phyloP scores from a whole-genome alignment of 2,888 invertebrate genomes.

The Dascillus cervinus region DNA sequence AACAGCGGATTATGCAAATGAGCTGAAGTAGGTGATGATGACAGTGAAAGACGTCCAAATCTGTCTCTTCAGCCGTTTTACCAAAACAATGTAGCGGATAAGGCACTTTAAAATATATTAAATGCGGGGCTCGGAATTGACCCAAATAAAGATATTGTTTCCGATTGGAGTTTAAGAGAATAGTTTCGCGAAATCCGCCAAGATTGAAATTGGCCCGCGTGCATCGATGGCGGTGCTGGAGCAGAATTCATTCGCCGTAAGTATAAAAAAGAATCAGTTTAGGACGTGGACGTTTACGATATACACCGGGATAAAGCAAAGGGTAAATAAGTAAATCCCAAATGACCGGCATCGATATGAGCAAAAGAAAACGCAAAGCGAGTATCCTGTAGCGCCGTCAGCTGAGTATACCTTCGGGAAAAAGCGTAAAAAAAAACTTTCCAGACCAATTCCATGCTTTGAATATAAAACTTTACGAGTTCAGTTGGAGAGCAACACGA shows the following conservation, averaged over 20 bases:
- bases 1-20: not conserved
- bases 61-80: not conserved
- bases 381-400: not conserved
- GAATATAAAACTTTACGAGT: not conserved
- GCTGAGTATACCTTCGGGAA: not conserved
- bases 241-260: too few relatives aligned
- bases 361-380: not conserved
- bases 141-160: not conserved
- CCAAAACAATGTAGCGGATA: not conserved
- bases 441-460: conserved; percentile 1
- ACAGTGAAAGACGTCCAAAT: not conserved
- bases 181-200: not conserved
- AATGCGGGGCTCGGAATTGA: not conserved
- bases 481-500: not conserved
- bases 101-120: not conserved
- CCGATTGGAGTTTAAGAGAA: not conserved
- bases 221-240: too few relatives aligned
- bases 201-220: too few relatives aligned
- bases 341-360: not conserved
- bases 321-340: conserved; percentile 1
- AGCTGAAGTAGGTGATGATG: not conserved
- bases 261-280: conserved; percentile 1
- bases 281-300: not conserved
- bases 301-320: not conserved
- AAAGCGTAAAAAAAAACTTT: not conserved